These are phyloP conservation scores for Heliothis virescens DNA, from an alignment of 1,140 invertebrate species.

Conservation along the genomic window DNA sequence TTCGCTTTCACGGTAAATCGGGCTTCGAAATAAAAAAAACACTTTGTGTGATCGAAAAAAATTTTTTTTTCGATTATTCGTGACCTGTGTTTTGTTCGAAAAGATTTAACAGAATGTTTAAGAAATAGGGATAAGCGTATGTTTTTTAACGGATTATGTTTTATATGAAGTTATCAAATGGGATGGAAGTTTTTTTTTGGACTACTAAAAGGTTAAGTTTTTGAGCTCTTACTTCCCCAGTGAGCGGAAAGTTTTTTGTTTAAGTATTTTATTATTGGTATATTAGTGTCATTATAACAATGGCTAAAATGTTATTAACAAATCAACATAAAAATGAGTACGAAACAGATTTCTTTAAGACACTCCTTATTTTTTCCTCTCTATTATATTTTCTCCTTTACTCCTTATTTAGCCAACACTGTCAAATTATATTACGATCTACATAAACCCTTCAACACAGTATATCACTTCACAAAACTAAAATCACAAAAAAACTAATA, in stretches of 20 bases:
- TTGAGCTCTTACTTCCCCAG: not conserved
- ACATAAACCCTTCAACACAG: too few relatives aligned
- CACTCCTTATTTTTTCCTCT: too few relatives aligned
- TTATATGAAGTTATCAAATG: constrained; percentile 54
- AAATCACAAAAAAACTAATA: not conserved
- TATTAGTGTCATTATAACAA: not conserved
- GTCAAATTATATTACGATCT: too few relatives aligned
- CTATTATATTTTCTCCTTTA: too few relatives aligned
- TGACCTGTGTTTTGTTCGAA: constrained; percentile 56
- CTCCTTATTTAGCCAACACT: too few relatives aligned
- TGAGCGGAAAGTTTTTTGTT: not conserved
- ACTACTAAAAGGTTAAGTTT: not conserved
- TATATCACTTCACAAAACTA: not conserved
- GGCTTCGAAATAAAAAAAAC: constrained; percentile 58
- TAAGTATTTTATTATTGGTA: not conserved
- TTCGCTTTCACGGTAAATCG: constrained; percentile 72
- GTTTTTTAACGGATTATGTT: constrained; percentile 42
- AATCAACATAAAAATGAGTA: too few relatives aligned
- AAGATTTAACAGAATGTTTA: constrained; percentile 49
- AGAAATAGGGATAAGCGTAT: constrained; percentile 3
- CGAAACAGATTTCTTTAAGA: too few relatives aligned
- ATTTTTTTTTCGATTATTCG: constrained; percentile 53
- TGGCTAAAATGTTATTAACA: too few relatives aligned
- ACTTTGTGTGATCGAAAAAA: constrained; percentile 61
- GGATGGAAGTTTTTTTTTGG: constrained; percentile 33